Evolutionary conservation across 2,797 vertebrate genomes (phyloP).

Genomic region (Cirrhinus molitorella): DNA sequence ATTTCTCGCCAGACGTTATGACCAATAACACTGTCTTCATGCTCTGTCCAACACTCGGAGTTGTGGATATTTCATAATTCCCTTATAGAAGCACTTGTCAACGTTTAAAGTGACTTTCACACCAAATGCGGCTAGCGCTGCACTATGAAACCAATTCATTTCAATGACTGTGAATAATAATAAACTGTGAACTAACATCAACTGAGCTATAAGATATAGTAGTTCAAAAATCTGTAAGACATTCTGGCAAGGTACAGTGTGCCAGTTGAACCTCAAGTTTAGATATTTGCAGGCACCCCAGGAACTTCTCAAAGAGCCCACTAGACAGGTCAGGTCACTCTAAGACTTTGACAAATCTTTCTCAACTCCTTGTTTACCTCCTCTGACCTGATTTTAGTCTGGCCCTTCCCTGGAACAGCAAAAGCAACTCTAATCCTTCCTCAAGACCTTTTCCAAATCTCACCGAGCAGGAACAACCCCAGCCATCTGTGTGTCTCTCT

Average conservation of each 20-base stretch:
- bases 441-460: constrained; percentile 78
- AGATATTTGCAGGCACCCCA: constrained; percentile 2
- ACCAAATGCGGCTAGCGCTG: too few relatives aligned
- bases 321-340: constrained; percentile 32
- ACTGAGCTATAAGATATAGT: neutral
- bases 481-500: constrained; percentile 84
- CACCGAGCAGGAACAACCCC: constrained; percentile 84
- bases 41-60: too few relatives aligned
- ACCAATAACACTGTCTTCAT: too few relatives aligned
- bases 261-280: neutral
- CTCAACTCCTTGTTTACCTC: constrained; percentile 50
- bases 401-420: constrained; percentile 72
- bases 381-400: constrained; percentile 61
- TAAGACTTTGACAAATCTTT: constrained; percentile 24
- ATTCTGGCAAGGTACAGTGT: neutral
- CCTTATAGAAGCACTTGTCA: too few relatives aligned
- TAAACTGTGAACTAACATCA: neutral
- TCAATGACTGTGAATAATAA: too few relatives aligned
- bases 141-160: too few relatives aligned
- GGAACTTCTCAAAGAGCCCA: constrained; percentile 15
- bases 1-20: too few relatives aligned
- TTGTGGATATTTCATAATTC: too few relatives aligned
- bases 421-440: constrained; percentile 78
- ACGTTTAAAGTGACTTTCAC: too few relatives aligned
- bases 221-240: neutral